Conservation (phyloP, 2,797 vertebrate genomes). For the Etheostoma perlongum region DNA sequence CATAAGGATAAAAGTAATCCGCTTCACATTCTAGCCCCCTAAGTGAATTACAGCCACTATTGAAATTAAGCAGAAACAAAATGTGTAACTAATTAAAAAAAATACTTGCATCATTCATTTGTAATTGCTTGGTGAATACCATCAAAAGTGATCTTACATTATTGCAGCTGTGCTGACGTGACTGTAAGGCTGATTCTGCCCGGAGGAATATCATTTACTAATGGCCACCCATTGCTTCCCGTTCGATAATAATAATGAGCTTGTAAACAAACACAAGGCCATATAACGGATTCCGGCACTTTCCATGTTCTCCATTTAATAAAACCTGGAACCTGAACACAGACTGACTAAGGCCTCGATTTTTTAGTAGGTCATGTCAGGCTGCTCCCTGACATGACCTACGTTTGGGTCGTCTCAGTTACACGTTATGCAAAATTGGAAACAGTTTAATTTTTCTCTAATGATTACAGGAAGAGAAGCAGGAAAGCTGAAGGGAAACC, state of each 20-base stretch:
- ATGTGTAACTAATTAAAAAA: conserved; percentile 14
- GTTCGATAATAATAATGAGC: conserved; percentile 65
- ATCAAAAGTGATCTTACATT: conserved; percentile 26
- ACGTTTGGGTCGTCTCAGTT: not conserved
- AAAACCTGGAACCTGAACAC: conserved; percentile 30
- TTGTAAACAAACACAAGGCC: conserved; percentile 57
- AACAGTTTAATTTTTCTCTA: not conserved
- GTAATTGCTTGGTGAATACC: conserved; percentile 34
- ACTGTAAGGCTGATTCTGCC: conserved; percentile 4
- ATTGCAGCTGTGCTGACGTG: conserved; percentile 13
- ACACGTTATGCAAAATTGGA: not conserved
- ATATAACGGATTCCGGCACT: conserved; percentile 47
- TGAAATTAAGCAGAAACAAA: conserved; percentile 35
- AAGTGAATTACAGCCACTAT: conserved; percentile 27
- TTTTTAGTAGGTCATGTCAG: no score
- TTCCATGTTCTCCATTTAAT: conserved; percentile 57
- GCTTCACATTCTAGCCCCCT: conserved; percentile 33
- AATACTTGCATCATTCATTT: conserved; percentile 33
- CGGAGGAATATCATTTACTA: conserved; percentile 45
- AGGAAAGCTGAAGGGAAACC: not conserved
- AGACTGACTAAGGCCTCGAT: no score
- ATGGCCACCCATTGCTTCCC: conserved; percentile 45
- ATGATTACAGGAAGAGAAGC: not conserved
- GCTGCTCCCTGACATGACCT: not conserved
- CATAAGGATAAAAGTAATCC: conserved; percentile 40